Percentiles rank a stretch among this genome's conserved stretches.
Conservation (phyloP, 2,888 invertebrate genomes). For the Orthonychiurus folsomi region DNA sequence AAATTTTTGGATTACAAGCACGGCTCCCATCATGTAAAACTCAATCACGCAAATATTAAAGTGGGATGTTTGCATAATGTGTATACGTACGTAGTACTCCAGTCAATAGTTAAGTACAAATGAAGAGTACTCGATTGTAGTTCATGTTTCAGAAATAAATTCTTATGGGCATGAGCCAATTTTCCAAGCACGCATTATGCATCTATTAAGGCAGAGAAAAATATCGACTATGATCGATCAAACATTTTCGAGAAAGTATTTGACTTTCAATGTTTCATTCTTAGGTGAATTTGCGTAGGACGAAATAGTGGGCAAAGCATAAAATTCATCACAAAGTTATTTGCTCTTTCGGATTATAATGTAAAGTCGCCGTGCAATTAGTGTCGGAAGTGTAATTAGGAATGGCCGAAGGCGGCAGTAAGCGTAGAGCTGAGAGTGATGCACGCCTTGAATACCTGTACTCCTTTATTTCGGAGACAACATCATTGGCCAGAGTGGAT, state of each 20-base stretch:
- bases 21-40: too few relatives aligned
- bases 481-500: conserved; percentile 68
- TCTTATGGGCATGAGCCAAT: too few relatives aligned
- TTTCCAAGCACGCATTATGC: too few relatives aligned
- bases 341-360: not conserved
- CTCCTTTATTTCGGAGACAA: conserved; percentile 75
- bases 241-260: not conserved
- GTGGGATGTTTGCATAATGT: too few relatives aligned
- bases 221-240: not conserved
- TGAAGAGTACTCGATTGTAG: too few relatives aligned
- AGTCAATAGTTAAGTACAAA: too few relatives aligned
- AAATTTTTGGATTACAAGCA: too few relatives aligned
- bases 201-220: too few relatives aligned
- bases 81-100: too few relatives aligned
- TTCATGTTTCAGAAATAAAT: too few relatives aligned
- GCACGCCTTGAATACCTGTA: conserved; percentile 82
- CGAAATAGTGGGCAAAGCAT: not conserved
- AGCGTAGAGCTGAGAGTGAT: conserved; percentile 80
- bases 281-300: too few relatives aligned
- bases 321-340: not conserved
- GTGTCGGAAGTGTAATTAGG: not conserved
- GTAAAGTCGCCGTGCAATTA: not conserved
- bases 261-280: not conserved
- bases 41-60: too few relatives aligned
- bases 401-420: conserved; percentile 8